Conservation (phyloP, 2,113 vertebrate genomes). For the Tursiops truncatus region DNA sequence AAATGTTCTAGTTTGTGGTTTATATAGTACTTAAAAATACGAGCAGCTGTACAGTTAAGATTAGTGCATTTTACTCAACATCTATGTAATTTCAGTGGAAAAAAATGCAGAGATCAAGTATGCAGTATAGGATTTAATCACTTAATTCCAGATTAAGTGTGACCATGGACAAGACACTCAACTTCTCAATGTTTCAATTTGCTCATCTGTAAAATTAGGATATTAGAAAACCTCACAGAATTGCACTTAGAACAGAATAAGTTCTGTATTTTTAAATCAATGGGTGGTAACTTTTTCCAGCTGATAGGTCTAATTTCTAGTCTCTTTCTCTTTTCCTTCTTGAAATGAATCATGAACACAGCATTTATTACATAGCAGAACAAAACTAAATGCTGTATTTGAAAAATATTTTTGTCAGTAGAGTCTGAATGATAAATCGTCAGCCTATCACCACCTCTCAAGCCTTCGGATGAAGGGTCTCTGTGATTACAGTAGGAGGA, state of each 20-base stretch:
- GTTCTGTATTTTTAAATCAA: slow-evolving; percentile 8
- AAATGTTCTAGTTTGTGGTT: neutral
- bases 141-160: neutral
- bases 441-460: neutral
- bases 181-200: neutral
- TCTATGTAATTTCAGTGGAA: neutral
- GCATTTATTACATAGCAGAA: slow-evolving; percentile 14
- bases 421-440: slow-evolving; percentile 1
- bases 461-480: neutral
- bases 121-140: neutral
- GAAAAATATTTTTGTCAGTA: slow-evolving; percentile 7
- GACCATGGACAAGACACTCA: neutral
- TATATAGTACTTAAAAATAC: neutral
- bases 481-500: neutral
- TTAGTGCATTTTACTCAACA: neutral
- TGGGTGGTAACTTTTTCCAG: slow-evolving; percentile 43
- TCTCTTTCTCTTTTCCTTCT: slow-evolving; percentile 46
- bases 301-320: slow-evolving; percentile 20
- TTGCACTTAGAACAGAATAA: neutral
- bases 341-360: slow-evolving; percentile 42
- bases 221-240: slow-evolving; percentile 36
- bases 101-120: neutral
- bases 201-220: slow-evolving; percentile 5
- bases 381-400: slow-evolving; percentile 53
- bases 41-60: neutral